Evolutionary conservation across 2,888 invertebrate species (phyloP).

Genomic region (Vesta saturnalis): DNA sequence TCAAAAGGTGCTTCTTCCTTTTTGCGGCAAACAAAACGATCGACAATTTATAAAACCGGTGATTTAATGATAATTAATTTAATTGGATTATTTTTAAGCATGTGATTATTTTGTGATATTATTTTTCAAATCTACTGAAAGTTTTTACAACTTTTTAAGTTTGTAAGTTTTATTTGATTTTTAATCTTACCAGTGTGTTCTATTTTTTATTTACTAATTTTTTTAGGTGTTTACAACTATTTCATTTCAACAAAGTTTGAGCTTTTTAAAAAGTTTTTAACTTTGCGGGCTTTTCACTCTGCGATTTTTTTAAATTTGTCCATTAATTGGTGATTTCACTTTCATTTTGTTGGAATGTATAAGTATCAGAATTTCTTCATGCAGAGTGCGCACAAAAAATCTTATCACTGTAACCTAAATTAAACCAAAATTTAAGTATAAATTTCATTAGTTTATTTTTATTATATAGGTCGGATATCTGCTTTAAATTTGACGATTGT

Average conservation of each 20-base stretch:
- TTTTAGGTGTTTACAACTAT: conserved; percentile 14
- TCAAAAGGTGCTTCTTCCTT: conserved; percentile 39
- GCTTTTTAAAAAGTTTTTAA: not conserved
- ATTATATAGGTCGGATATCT: too few species aligned
- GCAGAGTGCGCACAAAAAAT: too few species aligned
- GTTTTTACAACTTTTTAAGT: conserved; percentile 34
- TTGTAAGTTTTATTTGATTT: conserved; percentile 32
- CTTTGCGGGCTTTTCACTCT: not conserved
- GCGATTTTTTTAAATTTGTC: too few species aligned
- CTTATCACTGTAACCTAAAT: too few species aligned
- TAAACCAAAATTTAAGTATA: too few species aligned
- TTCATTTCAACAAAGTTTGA: conserved; percentile 7
- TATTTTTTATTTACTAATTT: conserved; percentile 23
- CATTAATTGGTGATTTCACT: too few species aligned
- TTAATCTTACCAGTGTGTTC: conserved; percentile 27
- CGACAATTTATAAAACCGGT: conserved; percentile 23
- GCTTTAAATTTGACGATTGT: too few species aligned
- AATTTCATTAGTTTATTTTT: too few species aligned
- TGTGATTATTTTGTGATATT: conserved; percentile 44
- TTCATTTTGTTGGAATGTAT: too few species aligned
- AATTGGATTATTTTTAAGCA: conserved; percentile 36
- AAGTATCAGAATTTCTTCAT: too few species aligned
- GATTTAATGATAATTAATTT: conserved; percentile 33
- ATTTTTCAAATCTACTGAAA: conserved; percentile 33
- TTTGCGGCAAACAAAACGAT: conserved; percentile 28